phyloP scores from a whole-genome alignment of 2,888 invertebrate genomes.

The Drosophila fulvimacula region DNA sequence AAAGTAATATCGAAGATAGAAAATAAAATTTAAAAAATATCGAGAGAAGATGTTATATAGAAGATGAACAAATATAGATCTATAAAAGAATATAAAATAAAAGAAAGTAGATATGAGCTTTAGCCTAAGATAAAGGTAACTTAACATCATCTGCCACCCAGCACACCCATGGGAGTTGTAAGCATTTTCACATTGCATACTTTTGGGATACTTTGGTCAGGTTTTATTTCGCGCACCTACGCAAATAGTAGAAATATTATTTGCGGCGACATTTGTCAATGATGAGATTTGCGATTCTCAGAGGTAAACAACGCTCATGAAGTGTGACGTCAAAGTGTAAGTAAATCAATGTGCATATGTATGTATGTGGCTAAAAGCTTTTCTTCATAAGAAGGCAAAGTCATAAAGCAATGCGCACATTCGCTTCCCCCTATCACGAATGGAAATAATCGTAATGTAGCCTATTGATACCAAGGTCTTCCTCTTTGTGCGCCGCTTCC shows the following conservation, averaged over 20 bases:
- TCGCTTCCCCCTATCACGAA: constrained; percentile 16
- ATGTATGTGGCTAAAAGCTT: background rate
- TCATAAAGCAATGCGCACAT: constrained; percentile 31
- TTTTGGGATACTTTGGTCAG: constrained; percentile 17
- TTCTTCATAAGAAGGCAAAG: constrained; percentile 15
- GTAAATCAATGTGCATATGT: constrained; percentile 28
- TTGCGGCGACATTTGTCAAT: constrained; percentile 5
- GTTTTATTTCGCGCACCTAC: background rate
- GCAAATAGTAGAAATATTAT: background rate
- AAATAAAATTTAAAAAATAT: background rate
- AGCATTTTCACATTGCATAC: constrained; percentile 28
- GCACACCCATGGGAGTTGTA: too few relatives aligned
- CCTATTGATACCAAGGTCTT: constrained; percentile 26
- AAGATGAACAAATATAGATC: background rate
- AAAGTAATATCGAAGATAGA: background rate
- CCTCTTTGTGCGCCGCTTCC: constrained; percentile 26
- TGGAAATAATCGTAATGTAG: constrained; percentile 13
- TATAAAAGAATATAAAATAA: background rate
- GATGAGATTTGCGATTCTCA: background rate
- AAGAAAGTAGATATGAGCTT: background rate
- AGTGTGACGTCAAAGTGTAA: constrained; percentile 43
- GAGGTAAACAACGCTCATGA: constrained; percentile 6
- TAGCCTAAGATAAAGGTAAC: background rate
- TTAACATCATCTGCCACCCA: background rate
- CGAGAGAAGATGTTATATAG: background rate